These are phyloP conservation scores for Cosmorhoe ocellata DNA, from an alignment of 2,888 invertebrate species.

Conservation along the genomic window DNA sequence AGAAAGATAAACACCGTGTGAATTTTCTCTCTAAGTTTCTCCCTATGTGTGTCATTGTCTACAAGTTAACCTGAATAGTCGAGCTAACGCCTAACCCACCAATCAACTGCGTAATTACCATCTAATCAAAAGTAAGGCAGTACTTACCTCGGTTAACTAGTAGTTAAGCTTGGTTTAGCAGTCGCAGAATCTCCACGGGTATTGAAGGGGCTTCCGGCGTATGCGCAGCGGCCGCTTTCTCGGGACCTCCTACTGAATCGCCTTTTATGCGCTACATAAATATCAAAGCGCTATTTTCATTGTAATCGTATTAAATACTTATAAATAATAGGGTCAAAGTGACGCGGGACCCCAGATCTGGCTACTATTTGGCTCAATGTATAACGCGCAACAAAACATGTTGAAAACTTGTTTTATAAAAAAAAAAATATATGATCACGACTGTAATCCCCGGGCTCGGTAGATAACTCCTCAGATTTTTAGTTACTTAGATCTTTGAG, in stretches of 20 bases:
- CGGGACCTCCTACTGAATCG: constrained; percentile 46
- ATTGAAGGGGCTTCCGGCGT: constrained; percentile 50
- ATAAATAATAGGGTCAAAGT: background rate
- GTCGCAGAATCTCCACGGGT: constrained; percentile 51
- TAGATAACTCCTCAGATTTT: too few relatives aligned
- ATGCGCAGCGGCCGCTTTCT: constrained; percentile 44
- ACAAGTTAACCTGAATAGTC: constrained; percentile 46
- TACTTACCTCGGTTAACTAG: constrained; percentile 47
- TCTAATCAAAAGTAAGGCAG: constrained; percentile 56
- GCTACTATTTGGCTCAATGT: too few relatives aligned
- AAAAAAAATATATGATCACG: too few relatives aligned
- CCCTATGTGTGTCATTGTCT: constrained; percentile 33
- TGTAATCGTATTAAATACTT: constrained; percentile 8
- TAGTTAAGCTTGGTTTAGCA: constrained; percentile 25
- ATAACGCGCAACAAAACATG: too few relatives aligned
- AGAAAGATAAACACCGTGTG: constrained; percentile 13
- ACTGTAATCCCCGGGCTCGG: too few relatives aligned
- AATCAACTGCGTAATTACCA: constrained; percentile 53
- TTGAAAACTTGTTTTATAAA: too few relatives aligned
- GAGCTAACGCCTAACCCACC: constrained; percentile 47
- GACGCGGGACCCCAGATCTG: too few relatives aligned
- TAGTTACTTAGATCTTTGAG: too few relatives aligned
- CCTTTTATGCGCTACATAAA: constrained; percentile 40
- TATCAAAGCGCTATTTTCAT: constrained; percentile 17
- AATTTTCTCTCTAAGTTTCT: constrained; percentile 27